Percentiles rank a stretch among this genome's conserved stretches.
These are phyloP conservation scores for Lissonota sp. DNA, from an alignment of 2,888 invertebrate species.

Conservation along the genomic window DNA sequence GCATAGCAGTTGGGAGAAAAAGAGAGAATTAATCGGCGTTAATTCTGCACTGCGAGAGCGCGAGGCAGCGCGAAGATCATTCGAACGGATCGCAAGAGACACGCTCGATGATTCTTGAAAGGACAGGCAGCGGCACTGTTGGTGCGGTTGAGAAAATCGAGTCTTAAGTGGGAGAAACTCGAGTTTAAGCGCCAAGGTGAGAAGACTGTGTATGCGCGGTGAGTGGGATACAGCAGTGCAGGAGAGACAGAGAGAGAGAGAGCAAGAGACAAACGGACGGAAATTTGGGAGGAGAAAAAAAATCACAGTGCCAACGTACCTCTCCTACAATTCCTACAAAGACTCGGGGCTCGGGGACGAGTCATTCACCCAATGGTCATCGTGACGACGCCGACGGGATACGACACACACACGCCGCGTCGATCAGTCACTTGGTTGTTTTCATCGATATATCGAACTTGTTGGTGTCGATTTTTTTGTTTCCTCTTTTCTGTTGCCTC, in stretches of 20 bases:
- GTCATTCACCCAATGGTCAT: constrained; percentile 82
- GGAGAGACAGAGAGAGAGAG: constrained; percentile 66
- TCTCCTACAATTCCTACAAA: no score
- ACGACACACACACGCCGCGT: constrained; percentile 40
- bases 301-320: constrained; percentile 76
- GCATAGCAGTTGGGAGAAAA: background rate
- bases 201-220: constrained; percentile 8
- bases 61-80: constrained; percentile 16
- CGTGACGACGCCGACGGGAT: constrained; percentile 73
- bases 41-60: background rate
- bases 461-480: background rate
- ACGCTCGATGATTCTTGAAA: constrained; percentile 6
- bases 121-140: constrained; percentile 35
- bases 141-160: constrained; percentile 10
- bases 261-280: constrained; percentile 54
- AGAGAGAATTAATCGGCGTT: background rate
- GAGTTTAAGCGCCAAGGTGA: constrained; percentile 33
- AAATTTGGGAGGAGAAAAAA: constrained; percentile 62
- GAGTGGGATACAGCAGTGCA: constrained; percentile 63
- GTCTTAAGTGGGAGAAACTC: constrained; percentile 39
- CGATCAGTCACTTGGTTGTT: constrained; percentile 63
- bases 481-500: background rate
- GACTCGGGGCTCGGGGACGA: constrained; percentile 61
- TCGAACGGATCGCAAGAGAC: constrained; percentile 17
- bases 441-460: constrained; percentile 2